These are phyloP conservation scores for Poecile montanus DNA, from an alignment of 2,797 vertebrate genomes.

Conservation along the genomic window DNA sequence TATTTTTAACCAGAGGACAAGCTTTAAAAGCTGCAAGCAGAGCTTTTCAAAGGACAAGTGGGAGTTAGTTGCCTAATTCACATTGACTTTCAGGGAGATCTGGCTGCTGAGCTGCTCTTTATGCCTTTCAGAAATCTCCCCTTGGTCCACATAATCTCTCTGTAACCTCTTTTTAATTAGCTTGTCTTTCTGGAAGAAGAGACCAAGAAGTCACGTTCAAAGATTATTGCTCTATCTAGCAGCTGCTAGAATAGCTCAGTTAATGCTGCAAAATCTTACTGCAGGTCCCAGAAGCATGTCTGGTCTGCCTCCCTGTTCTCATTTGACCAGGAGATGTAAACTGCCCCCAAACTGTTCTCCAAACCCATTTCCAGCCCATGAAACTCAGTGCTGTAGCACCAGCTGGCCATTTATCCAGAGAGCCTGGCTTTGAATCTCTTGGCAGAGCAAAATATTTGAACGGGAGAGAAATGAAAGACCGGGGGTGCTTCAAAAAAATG, in stretches of 20 bases:
- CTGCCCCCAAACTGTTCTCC: background rate
- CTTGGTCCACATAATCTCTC: slow-evolving; percentile 39
- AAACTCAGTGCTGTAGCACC: background rate
- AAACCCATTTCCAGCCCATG: background rate
- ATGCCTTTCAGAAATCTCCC: slow-evolving; percentile 28
- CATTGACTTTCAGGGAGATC: background rate
- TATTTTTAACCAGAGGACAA: background rate
- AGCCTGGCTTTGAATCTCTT: slow-evolving; percentile 11
- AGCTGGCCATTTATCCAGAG: slow-evolving; percentile 25
- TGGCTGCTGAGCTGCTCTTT: slow-evolving; percentile 11
- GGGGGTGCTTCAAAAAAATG: background rate
- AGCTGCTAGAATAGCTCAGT: slow-evolving; percentile 34
- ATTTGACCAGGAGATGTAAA: background rate
- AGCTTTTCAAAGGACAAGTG: background rate
- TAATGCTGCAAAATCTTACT: slow-evolving; percentile 25
- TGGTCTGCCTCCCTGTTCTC: background rate
- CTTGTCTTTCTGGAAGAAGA: slow-evolving; percentile 34
- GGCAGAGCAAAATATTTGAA: slow-evolving; percentile 31
- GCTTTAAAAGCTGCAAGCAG: background rate
- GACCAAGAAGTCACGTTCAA: slow-evolving; percentile 31
- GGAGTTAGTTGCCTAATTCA: slow-evolving; percentile 13
- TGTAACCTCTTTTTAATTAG: slow-evolving; percentile 64
- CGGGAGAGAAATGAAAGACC: background rate
- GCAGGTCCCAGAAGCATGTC: slow-evolving; percentile 5
- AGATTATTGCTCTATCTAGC: slow-evolving; percentile 45